A percentile compares a stretch with the other conserved stretches of the same genome.
These are phyloP conservation scores for Oxyura jamaicensis DNA, from an alignment of 2,113 vertebrate genomes.

Conservation along the genomic window DNA sequence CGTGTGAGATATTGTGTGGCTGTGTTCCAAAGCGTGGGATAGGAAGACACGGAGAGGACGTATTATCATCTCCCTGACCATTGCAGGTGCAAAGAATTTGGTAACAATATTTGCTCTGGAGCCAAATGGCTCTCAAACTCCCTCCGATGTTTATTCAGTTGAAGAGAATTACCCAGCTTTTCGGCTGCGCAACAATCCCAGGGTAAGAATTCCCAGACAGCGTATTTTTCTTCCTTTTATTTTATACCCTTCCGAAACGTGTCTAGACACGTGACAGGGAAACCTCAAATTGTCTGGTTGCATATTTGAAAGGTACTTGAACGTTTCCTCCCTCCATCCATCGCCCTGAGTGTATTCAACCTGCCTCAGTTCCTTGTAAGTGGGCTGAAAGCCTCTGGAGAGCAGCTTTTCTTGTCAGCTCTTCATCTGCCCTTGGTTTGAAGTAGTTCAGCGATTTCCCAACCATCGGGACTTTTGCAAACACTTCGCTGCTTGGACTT, in stretches of 20 bases:
- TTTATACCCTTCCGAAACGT: conserved; percentile 30
- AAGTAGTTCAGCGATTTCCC: not conserved
- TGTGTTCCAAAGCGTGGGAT: not conserved
- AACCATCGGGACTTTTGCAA: not conserved
- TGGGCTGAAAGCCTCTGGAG: not conserved
- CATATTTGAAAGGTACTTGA: not conserved
- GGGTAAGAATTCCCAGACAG: conserved; percentile 43
- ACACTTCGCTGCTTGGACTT: not conserved
- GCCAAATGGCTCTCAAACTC: conserved; percentile 52
- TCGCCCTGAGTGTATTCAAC: not conserved
- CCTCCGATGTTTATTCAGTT: conserved; percentile 39
- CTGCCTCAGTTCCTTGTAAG: not conserved
- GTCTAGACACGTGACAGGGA: conserved; percentile 38
- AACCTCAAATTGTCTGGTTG: conserved; percentile 6
- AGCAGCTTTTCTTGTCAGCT: not conserved
- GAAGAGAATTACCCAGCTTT: conserved; percentile 47
- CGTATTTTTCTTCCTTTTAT: conserved; percentile 34
- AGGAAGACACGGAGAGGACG: not conserved
- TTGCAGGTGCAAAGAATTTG: conserved; percentile 28
- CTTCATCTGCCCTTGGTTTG: not conserved
- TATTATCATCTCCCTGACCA: not conserved
- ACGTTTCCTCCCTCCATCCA: not conserved
- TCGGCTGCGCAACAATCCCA: not conserved
- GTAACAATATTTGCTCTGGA: conserved; percentile 43
- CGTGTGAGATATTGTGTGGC: fast-evolving